phyloP scores from a whole-genome alignment of 2,888 invertebrate genomes.

The Eueremaeus valkanovi region DNA sequence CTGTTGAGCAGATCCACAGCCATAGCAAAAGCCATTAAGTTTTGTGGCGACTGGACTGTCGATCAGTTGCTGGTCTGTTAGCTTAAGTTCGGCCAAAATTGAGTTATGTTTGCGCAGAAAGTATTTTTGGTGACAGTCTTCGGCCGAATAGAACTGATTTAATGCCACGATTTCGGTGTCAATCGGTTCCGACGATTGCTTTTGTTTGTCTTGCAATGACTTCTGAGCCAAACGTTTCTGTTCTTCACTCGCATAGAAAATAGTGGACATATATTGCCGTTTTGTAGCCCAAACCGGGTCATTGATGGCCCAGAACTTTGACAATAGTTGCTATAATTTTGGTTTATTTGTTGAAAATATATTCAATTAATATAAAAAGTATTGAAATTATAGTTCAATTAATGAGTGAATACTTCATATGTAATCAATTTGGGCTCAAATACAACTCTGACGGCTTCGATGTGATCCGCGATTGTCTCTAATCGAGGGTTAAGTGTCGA shows the following conservation, averaged over 20 bases:
- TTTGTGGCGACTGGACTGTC: slow-evolving; percentile 75
- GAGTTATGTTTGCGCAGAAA: slow-evolving; percentile 77
- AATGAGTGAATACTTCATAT: slow-evolving; percentile 60
- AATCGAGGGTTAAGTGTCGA: slow-evolving; percentile 74
- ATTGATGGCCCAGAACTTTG: slow-evolving; percentile 87
- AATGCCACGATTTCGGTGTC: slow-evolving; percentile 74
- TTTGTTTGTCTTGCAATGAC: slow-evolving; percentile 57
- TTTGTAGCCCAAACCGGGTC: slow-evolving; percentile 79
- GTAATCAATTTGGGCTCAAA: slow-evolving; percentile 76
- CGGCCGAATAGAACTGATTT: slow-evolving; percentile 83
- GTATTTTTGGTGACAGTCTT: slow-evolving; percentile 96
- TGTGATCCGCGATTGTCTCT: slow-evolving; percentile 84
- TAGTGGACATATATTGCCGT: slow-evolving; percentile 80
- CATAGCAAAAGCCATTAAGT: slow-evolving; percentile 81
- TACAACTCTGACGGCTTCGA: slow-evolving; percentile 87
- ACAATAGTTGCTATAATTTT: slow-evolving; percentile 63
- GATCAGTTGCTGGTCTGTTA: slow-evolving; percentile 64
- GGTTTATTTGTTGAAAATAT: too few species aligned
- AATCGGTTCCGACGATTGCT: slow-evolving; percentile 57
- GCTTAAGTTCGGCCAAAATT: slow-evolving; percentile 65
- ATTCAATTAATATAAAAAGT: background rate
- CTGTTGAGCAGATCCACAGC: slow-evolving; percentile 66
- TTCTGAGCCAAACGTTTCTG: slow-evolving; percentile 72
- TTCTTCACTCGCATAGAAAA: slow-evolving; percentile 81
- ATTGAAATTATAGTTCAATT: background rate